Conservation (phyloP, 1,140 invertebrate species). For the Colletes latitarsis region DNA sequence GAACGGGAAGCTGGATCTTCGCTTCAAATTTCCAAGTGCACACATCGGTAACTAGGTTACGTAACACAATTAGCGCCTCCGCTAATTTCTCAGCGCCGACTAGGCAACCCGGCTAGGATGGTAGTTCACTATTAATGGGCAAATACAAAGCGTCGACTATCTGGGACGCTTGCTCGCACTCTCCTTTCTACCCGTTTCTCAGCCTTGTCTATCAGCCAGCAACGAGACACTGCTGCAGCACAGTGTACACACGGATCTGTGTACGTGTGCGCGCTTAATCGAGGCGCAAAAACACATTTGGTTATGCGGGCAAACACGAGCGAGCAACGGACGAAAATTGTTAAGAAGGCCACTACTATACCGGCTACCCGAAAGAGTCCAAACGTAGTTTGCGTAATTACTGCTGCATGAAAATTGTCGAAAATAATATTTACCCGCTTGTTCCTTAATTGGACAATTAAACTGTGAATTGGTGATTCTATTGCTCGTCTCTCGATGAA, state of each 20-base stretch:
- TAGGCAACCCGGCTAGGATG: conserved; percentile 70
- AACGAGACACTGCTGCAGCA: neutral
- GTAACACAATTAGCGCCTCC: conserved; percentile 77
- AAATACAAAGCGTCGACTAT: conserved; percentile 77
- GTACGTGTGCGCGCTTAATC: neutral
- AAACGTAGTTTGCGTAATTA: neutral
- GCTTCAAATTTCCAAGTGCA: conserved; percentile 70
- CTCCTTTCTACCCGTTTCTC: conserved; percentile 1
- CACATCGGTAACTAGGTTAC: conserved; percentile 76
- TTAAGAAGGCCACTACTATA: neutral
- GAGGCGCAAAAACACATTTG: neutral
- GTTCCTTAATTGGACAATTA: neutral
- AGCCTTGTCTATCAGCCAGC: conserved; percentile 29
- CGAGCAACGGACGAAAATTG: neutral
- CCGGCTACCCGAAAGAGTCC: neutral
- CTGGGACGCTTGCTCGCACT: conserved; percentile 59
- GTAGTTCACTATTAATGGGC: conserved; percentile 79
- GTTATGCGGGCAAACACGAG: neutral
- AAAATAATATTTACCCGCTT: neutral
- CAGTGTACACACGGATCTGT: conserved; percentile 18
- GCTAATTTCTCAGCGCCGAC: conserved; percentile 76
- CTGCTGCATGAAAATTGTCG: neutral
- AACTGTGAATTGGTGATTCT: too few species aligned
- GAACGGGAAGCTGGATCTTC: conserved; percentile 49
- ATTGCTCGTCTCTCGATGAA: too few species aligned